A percentile compares a stretch with the other conserved stretches of the same genome.
phyloP scores from a whole-genome alignment of 23 tunicate genomes.

The Diplosoma virens region DNA sequence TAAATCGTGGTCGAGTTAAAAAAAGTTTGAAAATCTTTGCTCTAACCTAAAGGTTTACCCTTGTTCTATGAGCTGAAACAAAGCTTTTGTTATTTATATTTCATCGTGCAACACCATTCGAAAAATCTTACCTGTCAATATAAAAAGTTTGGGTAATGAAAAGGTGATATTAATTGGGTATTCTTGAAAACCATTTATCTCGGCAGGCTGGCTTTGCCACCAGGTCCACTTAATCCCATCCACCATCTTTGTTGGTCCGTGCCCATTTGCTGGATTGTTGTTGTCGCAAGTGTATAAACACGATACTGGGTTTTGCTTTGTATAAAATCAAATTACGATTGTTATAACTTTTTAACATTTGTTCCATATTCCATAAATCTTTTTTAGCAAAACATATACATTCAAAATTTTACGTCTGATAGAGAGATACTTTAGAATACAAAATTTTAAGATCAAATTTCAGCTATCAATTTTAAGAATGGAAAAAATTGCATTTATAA shows the following conservation, averaged over 20 bases:
- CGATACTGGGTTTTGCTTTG: conserved; percentile 58
- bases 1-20: neutral
- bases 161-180: conserved; percentile 49
- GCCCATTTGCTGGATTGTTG: conserved; percentile 2
- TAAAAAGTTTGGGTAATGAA: conserved; percentile 48
- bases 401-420: too few species aligned
- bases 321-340: too few species aligned
- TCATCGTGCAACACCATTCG: neutral
- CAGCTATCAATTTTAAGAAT: too few species aligned
- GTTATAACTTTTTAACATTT: too few species aligned
- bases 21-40: too few species aligned
- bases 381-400: too few species aligned
- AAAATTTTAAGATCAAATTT: too few species aligned
- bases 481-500: too few species aligned
- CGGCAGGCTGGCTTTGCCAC: conserved; percentile 60
- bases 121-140: conserved; percentile 37
- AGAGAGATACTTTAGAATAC: too few species aligned
- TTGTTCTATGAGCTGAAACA: too few species aligned
- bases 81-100: neutral
- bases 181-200: neutral
- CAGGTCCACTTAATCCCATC: conserved; percentile 70
- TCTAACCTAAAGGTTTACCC: too few species aligned
- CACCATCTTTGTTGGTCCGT: conserved; percentile 39
- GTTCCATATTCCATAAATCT: too few species aligned
- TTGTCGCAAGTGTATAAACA: conserved; percentile 43